Conservation (phyloP, 2,113 vertebrate species). For the Oriolus oriolus region DNA sequence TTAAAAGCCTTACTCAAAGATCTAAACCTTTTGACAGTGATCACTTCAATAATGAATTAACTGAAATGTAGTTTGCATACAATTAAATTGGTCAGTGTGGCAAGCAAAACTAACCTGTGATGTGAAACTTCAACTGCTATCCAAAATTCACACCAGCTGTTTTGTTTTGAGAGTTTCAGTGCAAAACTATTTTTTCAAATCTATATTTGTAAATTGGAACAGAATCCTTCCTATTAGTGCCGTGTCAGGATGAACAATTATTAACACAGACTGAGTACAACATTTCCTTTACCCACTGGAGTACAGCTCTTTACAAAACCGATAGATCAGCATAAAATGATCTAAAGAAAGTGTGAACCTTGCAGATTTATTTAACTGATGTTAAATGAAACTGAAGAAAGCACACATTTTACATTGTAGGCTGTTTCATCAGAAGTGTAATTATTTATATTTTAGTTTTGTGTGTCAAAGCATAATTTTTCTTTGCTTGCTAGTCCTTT, state of each 20-base stretch:
- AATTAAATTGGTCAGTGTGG: neutral
- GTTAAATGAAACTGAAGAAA: constrained; percentile 30
- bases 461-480: neutral
- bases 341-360: constrained; percentile 1
- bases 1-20: neutral
- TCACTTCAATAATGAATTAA: neutral
- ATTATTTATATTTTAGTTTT: constrained; percentile 26
- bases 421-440: neutral
- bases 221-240: neutral
- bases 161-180: neutral
- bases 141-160: neutral
- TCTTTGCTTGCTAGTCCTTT: neutral
- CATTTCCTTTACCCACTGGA: neutral
- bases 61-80: neutral
- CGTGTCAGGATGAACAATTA: neutral
- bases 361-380: constrained; percentile 29
- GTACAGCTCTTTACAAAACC: neutral
- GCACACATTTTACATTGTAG: neutral
- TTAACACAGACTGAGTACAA: constrained; percentile 6
- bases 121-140: neutral
- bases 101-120: neutral
- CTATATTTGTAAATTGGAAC: neutral
- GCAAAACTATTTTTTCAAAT: neutral
- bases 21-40: neutral
- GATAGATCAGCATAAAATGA: constrained; percentile 26